Base-by-base conservation (phyloP, 2,797 vertebrate genomes). In the Typhlichthys eigenmanni region DNA sequence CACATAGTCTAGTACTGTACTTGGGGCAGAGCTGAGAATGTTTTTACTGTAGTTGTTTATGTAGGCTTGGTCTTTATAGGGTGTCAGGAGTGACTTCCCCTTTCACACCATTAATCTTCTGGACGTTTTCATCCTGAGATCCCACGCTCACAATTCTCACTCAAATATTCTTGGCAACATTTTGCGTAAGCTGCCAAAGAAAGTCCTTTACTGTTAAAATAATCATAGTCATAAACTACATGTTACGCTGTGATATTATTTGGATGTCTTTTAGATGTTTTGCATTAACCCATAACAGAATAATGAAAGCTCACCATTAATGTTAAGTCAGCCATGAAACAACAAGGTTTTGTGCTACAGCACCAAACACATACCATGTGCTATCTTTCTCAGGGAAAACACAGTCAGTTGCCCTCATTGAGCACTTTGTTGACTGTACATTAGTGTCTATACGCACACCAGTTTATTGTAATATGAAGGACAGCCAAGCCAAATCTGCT, bases 81-180 rank as follows among this genome's bases (percentile, higher is more conserved):
- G 80, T 79, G 59, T 69, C 64, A 83, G 83, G 66, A 71, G 58
- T 69, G 55, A 59, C 75, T 78, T 82, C 62, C 71, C 70, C 69
- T 80, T 85, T 89, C 74, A 68, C 78, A 70, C 60, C 76, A 79
- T 89, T 79, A 79, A 82, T 87, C 82, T 87, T 79, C 66, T 81
- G 68, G 71, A 85, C 60, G 59, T 71, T 71, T 71, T 79, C 69
- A 78, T 79, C 74, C 69, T 73, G 62, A 79, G 71, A 77, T 81
- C 62, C 56, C 49, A 69, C 65, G 83, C 77, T 83, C 76, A 81
- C 75, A 77, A 79, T 69, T 75, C 70, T 50, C 55, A 66, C 75
- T 60, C 62, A 72, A 81, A 80, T 80, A 78, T 75, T 80, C 76
- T 32, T 19, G 62, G 62, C 65, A 80, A 79, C 58, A 55, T 71